A percentile compares a stretch with the other conserved stretches of the same genome.
Evolutionary conservation across 2,888 invertebrate species (phyloP).

Genomic region (Caenorhabditis afra): DNA sequence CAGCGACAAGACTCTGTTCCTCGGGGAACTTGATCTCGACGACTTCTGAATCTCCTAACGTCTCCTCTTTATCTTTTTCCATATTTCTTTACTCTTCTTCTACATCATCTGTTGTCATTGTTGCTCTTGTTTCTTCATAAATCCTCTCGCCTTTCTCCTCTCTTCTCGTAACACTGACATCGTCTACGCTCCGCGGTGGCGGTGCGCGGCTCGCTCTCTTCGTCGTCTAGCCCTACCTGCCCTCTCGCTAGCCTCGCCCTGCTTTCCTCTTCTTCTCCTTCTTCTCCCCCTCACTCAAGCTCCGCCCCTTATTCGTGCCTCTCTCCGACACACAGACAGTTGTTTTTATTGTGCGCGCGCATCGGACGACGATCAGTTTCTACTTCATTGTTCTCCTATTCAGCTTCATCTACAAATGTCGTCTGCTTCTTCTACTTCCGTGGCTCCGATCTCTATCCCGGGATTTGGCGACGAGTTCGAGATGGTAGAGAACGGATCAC

Average conservation of each 20-base stretch:
- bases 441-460: no score
- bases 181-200: not conserved
- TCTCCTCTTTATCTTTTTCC: not conserved
- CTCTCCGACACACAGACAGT: no score
- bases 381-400: no score
- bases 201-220: not conserved
- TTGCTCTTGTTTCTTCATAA: not conserved
- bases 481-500: no score
- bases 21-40: conserved; percentile 89
- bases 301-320: not conserved
- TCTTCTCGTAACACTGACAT: not conserved
- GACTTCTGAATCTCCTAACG: conserved; percentile 19
- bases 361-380: no score
- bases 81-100: conserved; percentile 4
- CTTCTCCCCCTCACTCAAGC: no score
- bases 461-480: no score
- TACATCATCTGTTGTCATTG: not conserved
- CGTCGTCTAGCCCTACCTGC: not conserved
- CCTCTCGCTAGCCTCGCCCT: not conserved
- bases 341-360: no score
- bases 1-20: conserved; percentile 94
- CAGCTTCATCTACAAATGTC: no score
- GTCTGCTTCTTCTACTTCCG: no score
- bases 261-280: no score
- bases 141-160: not conserved